Percentiles rank a stretch among this genome's conserved stretches.
phyloP scores from a whole-genome alignment of 2,888 invertebrate species.

The Trissonchulus latispiculum region DNA sequence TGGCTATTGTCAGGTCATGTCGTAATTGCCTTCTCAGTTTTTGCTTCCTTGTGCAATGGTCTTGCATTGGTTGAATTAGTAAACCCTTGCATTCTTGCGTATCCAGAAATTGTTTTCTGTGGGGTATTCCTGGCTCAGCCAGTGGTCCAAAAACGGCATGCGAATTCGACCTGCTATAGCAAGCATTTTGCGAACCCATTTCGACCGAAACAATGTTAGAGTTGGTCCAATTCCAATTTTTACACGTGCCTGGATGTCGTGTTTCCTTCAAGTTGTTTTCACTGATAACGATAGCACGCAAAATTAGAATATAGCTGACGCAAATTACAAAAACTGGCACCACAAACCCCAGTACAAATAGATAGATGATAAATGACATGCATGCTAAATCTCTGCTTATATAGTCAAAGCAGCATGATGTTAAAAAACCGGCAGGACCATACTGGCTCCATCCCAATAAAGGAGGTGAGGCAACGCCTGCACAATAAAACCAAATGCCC shows the following conservation, averaged over 20 bases:
- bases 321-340: conserved; percentile 61
- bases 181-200: too few species aligned
- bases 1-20: conserved; percentile 62
- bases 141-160: not conserved
- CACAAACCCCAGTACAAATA: conserved; percentile 65
- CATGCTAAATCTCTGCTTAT: conserved; percentile 56
- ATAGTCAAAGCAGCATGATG: conserved; percentile 75
- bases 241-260: not conserved
- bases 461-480: conserved; percentile 60
- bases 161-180: too few species aligned
- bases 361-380: conserved; percentile 61
- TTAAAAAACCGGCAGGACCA: conserved; percentile 71
- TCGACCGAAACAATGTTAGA: not conserved
- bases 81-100: too few species aligned
- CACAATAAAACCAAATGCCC: conserved; percentile 65
- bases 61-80: not conserved
- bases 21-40: conserved; percentile 35
- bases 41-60: not conserved
- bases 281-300: conserved; percentile 57
- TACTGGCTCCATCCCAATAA: conserved; percentile 63
- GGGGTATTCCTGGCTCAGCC: not conserved
- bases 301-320: conserved; percentile 62
- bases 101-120: not conserved
- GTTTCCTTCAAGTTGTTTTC: conserved; percentile 34
- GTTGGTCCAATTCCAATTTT: not conserved